These are phyloP conservation scores for Hecatera dysodea DNA, from an alignment of 2,888 invertebrate genomes.

Conservation along the genomic window DNA sequence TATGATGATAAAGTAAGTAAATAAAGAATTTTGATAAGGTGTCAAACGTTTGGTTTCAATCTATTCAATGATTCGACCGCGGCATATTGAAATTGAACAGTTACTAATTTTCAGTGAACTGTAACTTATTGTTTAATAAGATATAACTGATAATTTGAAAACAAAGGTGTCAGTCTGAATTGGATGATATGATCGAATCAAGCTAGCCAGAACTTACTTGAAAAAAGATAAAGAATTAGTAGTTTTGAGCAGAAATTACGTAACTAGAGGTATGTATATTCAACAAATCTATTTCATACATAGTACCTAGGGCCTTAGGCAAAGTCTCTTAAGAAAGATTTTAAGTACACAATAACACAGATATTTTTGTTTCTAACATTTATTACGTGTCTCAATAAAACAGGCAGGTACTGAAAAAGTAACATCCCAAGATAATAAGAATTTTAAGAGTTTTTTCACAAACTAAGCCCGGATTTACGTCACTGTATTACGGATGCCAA, in stretches of 20 bases:
- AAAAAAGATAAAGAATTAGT: neutral
- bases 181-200: neutral
- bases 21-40: neutral
- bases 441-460: conserved; percentile 29
- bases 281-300: neutral
- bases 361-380: neutral
- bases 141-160: neutral
- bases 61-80: neutral
- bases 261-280: neutral
- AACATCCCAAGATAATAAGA: conserved; percentile 21
- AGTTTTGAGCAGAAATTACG: neutral
- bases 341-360: neutral
- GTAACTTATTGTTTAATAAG: neutral
- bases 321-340: neutral
- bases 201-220: neutral
- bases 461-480: conserved; percentile 39
- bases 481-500: conserved; percentile 15
- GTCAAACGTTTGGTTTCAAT: neutral
- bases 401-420: conserved; percentile 8
- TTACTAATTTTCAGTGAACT: neutral
- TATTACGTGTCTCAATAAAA: conserved; percentile 5
- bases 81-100: neutral
- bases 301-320: too few species aligned
- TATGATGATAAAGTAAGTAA: neutral
- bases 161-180: neutral